Conservation (phyloP, 1,140 invertebrate genomes). For the Drosophila willistoni region DNA sequence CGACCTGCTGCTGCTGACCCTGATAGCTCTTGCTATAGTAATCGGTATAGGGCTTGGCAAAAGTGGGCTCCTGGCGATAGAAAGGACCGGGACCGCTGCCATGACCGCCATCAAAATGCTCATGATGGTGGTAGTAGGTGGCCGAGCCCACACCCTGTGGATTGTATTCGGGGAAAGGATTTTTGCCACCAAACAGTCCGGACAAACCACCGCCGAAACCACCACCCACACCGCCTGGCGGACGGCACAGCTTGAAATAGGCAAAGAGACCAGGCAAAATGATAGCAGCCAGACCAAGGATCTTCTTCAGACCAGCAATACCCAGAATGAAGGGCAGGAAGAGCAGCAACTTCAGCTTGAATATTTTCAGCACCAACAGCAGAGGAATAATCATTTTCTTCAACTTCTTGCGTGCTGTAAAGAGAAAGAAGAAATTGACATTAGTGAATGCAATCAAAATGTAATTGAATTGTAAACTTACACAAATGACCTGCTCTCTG, state of each 20-base stretch:
- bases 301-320: constrained; percentile 92
- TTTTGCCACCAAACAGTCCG: constrained; percentile 76
- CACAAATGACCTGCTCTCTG: constrained; percentile 89
- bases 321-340: constrained; percentile 92
- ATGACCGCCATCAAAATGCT: constrained; percentile 80
- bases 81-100: constrained; percentile 49
- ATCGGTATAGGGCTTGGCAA: constrained; percentile 79
- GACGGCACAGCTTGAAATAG: constrained; percentile 91
- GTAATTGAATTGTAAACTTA: constrained; percentile 84
- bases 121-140: constrained; percentile 84
- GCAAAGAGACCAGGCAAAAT: constrained; percentile 90
- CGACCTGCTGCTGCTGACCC: constrained; percentile 64
- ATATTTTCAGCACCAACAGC: constrained; percentile 91
- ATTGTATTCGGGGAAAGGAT: constrained; percentile 85
- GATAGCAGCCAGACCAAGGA: constrained; percentile 90
- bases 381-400: constrained; percentile 93
- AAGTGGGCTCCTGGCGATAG: constrained; percentile 80
- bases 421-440: not conserved
- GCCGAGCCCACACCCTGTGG: constrained; percentile 86
- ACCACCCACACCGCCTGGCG: constrained; percentile 75
- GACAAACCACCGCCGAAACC: constrained; percentile 68
- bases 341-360: constrained; percentile 91
- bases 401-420: constrained; percentile 88
- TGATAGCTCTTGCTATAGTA: constrained; percentile 83
- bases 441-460: constrained; percentile 3